These are phyloP conservation scores for Lanius ludovicianus DNA, from an alignment of 2,113 vertebrate species.

Conservation along the genomic window DNA sequence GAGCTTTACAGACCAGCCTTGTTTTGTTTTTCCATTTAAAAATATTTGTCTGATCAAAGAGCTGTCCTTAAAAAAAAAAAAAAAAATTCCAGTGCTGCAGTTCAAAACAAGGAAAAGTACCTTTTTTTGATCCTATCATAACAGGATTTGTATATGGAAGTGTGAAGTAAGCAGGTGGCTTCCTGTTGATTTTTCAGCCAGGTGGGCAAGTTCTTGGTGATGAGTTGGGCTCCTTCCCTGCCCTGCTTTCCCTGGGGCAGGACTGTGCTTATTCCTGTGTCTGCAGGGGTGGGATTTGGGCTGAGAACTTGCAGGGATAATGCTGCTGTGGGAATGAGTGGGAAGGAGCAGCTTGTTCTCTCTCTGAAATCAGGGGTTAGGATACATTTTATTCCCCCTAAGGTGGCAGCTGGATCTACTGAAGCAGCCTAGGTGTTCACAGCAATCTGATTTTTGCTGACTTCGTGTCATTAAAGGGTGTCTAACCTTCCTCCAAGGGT, in stretches of 20 bases:
- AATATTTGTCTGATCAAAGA: slow-evolving; percentile 48
- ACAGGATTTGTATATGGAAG: slow-evolving; percentile 57
- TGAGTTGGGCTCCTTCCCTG: background rate
- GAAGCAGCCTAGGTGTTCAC: background rate
- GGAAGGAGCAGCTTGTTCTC: background rate
- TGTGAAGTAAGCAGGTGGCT: slow-evolving; percentile 50
- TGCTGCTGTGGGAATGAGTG: background rate
- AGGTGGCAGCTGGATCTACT: background rate
- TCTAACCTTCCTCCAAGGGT: background rate
- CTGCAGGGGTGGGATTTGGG: background rate
- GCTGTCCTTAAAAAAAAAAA: background rate
- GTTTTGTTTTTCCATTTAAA: slow-evolving; percentile 39
- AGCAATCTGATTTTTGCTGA: background rate
- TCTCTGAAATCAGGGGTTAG: background rate
- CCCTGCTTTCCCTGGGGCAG: background rate
- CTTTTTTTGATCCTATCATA: slow-evolving; percentile 47
- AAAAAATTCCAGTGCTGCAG: background rate
- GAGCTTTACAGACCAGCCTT: background rate
- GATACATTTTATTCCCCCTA: background rate
- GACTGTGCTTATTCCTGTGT: background rate
- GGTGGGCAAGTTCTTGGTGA: slow-evolving; percentile 31
- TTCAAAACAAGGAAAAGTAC: slow-evolving; percentile 56
- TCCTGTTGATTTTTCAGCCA: slow-evolving; percentile 61
- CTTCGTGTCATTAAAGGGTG: background rate
- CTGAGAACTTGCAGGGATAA: background rate